Base-by-base conservation (phyloP, 2,888 invertebrate genomes). In the Rotaria magnacalcarata region DNA sequence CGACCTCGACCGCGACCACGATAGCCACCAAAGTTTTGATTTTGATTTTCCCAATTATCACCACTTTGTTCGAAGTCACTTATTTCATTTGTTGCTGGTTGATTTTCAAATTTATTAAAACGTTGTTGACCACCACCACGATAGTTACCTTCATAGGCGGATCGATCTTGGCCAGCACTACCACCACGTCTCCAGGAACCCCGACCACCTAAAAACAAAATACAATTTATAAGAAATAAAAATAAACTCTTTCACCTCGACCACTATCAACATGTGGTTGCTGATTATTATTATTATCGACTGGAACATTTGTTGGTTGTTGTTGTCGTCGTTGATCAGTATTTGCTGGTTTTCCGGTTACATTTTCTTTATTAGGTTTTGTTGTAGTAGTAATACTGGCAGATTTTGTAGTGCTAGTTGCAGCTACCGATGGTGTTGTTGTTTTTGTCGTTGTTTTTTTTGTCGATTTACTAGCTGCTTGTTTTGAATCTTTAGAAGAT, bases 81-180 rank as follows among this genome's bases (percentile, higher is more conserved):
- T 5, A 34, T 19, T 67, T 67, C 67, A 67, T 67, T 16, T 27
- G 2, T 19, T 34, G 16, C 0, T 16, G 34, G 34, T 27, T 67
- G 67, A 34, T 14, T 47, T 47, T 80, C 80, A 47, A 43, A 43
- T 24, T 47, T 21, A 24, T 47, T 0, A 47, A 5, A 47, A 75
- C 47, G 67, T 27, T 27, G 67, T 19, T 14, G 27, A 5, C 67
- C 67, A 67, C 67, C 41, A 19, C 67, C 67, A 16, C 67, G 67
- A 67, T 34, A 0, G 1, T n/a, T 6, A 80, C 80, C 80, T 47
- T 80, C 80, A 47, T 80, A 80, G 0, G 8, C 2, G 5, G 80
- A n/a, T n/a, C 80, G 80, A 80, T 80, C 43, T 80, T 47, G 43
- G 24, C 47, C 74, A 74, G 43, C 74, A 74, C 43, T 74, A 24